Evolutionary conservation across 2,113 vertebrate genomes (phyloP).

Genomic region (Catharus minimus): DNA sequence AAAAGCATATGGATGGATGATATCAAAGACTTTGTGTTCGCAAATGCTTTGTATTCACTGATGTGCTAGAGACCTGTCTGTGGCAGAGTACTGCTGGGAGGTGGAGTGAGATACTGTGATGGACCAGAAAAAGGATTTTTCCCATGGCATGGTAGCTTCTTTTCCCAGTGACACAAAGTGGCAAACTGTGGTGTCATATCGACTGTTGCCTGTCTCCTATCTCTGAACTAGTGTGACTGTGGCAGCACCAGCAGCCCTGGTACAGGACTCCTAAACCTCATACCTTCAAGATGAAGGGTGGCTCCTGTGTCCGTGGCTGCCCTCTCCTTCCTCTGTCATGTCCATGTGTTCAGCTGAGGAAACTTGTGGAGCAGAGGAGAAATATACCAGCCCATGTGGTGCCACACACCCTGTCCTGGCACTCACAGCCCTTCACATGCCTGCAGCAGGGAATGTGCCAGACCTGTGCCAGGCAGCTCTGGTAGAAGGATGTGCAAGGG

Average conservation of each 20-base stretch:
- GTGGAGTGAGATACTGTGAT: neutral
- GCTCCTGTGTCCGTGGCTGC: neutral
- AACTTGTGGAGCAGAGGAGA: neutral
- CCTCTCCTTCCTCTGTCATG: neutral
- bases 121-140: neutral
- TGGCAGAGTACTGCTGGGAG: neutral
- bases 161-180: neutral
- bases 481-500: fast-evolving
- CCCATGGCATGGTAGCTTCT: fast-evolving
- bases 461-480: neutral
- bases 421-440: neutral
- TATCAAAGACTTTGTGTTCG: neutral
- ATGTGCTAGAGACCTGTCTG: neutral
- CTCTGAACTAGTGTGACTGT: fast-evolving
- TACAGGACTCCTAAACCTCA: fast-evolving
- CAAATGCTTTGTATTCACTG: neutral
- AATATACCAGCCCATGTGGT: neutral
- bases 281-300: neutral
- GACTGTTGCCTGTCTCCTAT: neutral
- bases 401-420: fast-evolving
- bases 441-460: neutral
- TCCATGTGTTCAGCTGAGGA: neutral
- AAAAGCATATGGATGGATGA: neutral
- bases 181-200: fast-evolving
- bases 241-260: neutral